Conservation (phyloP, 2,113 vertebrate genomes). For the Vimba vimba region DNA sequence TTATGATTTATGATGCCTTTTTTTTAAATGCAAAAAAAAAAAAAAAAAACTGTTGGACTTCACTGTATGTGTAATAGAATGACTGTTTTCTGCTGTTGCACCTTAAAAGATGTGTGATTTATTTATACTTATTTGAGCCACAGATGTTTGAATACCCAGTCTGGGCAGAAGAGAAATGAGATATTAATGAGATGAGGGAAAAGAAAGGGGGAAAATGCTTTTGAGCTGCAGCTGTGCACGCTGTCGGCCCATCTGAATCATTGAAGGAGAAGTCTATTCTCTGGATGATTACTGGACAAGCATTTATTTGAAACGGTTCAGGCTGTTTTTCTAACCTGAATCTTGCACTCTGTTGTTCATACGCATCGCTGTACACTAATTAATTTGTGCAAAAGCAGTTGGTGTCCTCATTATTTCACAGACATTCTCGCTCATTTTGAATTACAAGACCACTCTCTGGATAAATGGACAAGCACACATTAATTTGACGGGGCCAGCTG, state of each 20-base stretch:
- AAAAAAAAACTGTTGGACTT: no score
- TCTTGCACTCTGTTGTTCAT: constrained; percentile 34
- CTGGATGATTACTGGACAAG: constrained; percentile 29
- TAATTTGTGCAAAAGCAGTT: constrained; percentile 48
- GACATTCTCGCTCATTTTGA: constrained; percentile 20
- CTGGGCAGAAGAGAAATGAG: constrained; percentile 30
- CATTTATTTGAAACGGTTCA: constrained; percentile 34
- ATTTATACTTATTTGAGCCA: constrained; percentile 20
- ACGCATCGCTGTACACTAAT: constrained; percentile 42
- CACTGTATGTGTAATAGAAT: background rate
- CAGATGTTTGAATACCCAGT: constrained; percentile 22
- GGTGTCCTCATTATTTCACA: constrained; percentile 50
- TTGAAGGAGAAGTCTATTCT: constrained; percentile 29
- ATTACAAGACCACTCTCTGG: constrained; percentile 23
- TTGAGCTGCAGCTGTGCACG: constrained; percentile 38
- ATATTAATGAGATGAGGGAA: constrained; percentile 35
- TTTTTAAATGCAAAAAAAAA: no score
- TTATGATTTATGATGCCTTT: background rate
- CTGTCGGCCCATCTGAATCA: constrained; percentile 37
- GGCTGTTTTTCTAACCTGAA: constrained; percentile 36
- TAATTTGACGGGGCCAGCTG: constrained; percentile 45
- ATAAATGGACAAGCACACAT: constrained; percentile 28
- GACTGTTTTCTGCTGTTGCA: background rate
- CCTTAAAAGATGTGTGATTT: constrained; percentile 18
- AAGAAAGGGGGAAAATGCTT: constrained; percentile 24